phyloP scores from a whole-genome alignment of 2,797 vertebrate species.

The Melanotaenia trifasciata region DNA sequence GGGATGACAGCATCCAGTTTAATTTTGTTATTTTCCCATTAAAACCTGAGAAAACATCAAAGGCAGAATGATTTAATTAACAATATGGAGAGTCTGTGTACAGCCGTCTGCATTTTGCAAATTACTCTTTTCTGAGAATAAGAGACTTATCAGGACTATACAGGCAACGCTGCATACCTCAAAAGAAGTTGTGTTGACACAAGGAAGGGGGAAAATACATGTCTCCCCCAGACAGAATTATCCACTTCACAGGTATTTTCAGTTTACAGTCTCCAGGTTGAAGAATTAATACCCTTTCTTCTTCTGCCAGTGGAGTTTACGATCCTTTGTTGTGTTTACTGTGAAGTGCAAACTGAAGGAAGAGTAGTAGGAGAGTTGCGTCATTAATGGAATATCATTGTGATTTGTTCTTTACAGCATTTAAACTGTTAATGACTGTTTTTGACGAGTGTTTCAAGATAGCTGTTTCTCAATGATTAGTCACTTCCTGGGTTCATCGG shows the following conservation, averaged over 20 bases:
- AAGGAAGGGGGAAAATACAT: constrained; percentile 77
- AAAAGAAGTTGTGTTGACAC: constrained; percentile 85
- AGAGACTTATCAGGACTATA: constrained; percentile 84
- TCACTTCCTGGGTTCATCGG: constrained; percentile 59
- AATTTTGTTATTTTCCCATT: constrained; percentile 84
- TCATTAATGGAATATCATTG: constrained; percentile 47
- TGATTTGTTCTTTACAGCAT: constrained; percentile 51
- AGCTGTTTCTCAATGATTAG: constrained; percentile 64
- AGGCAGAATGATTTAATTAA: constrained; percentile 86
- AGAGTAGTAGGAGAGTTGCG: constrained; percentile 40
- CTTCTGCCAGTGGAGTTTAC: constrained; percentile 72
- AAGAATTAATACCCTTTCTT: constrained; percentile 81
- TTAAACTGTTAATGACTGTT: constrained; percentile 60
- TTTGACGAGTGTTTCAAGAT: constrained; percentile 41
- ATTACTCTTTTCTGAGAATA: constrained; percentile 85
- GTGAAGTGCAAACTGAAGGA: constrained; percentile 53
- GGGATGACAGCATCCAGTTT: constrained; percentile 73
- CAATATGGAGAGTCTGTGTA: constrained; percentile 83
- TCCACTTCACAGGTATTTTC: constrained; percentile 84
- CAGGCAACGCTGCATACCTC: constrained; percentile 83
- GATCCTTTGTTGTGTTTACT: constrained; percentile 66
- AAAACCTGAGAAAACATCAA: constrained; percentile 85
- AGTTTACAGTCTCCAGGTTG: constrained; percentile 78
- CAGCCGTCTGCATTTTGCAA: constrained; percentile 79
- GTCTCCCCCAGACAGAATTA: constrained; percentile 81